Conservation (phyloP, 2,888 invertebrate species). For the Poecilobothrus nobilitatus region DNA sequence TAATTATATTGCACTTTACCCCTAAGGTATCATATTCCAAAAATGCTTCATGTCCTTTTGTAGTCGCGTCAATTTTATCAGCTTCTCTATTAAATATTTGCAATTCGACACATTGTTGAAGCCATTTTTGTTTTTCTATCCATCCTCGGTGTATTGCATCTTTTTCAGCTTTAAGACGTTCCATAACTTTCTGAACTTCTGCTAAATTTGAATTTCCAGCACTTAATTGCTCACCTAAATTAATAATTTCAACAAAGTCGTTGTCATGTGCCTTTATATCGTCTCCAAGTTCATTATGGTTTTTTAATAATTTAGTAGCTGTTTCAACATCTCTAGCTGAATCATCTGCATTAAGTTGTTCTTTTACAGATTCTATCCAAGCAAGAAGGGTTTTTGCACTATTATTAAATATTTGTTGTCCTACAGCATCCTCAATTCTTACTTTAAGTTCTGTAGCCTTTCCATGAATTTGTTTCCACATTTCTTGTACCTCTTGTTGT, state of each 20-base stretch:
- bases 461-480: slow-evolving; percentile 81
- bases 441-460: slow-evolving; percentile 77
- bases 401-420: slow-evolving; percentile 68
- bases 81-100: slow-evolving; percentile 93
- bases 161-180: slow-evolving; percentile 64
- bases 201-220: slow-evolving; percentile 63
- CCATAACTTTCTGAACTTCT: slow-evolving; percentile 69
- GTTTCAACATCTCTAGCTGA: slow-evolving; percentile 83
- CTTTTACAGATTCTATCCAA: slow-evolving; percentile 74
- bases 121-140: slow-evolving; percentile 74
- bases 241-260: slow-evolving; percentile 76
- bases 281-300: slow-evolving; percentile 82
- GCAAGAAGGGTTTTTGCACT: slow-evolving; percentile 72
- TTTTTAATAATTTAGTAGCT: slow-evolving; percentile 80
- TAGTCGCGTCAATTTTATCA: slow-evolving; percentile 92
- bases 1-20: slow-evolving; percentile 45
- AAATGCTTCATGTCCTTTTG: slow-evolving; percentile 88
- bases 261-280: slow-evolving; percentile 86
- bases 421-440: slow-evolving; percentile 86
- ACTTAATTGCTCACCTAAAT: slow-evolving; percentile 66
- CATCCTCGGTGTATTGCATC: slow-evolving; percentile 70
- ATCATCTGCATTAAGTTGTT: slow-evolving; percentile 68
- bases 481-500: slow-evolving; percentile 73
- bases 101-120: slow-evolving; percentile 80
- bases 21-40: slow-evolving; percentile 82